Evolutionary conservation across 2,113 vertebrate species (phyloP).

Genomic region (Aphyosemion australe): DNA sequence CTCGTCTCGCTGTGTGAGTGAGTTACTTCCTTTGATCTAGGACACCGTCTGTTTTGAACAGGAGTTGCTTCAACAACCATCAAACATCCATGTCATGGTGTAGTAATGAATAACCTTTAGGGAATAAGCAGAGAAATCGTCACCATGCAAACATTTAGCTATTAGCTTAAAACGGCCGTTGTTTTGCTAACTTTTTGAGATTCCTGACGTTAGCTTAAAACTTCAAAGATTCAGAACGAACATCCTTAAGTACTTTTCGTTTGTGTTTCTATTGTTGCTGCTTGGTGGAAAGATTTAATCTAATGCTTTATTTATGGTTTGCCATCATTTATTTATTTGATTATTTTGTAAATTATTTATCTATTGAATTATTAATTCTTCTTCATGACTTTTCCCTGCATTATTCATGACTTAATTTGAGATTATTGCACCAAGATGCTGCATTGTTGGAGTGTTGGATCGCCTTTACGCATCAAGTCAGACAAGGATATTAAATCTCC

Average conservation of each 20-base stretch:
- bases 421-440: slow-evolving; percentile 98
- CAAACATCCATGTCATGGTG: too few relatives aligned
- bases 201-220: too few relatives aligned
- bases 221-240: too few relatives aligned
- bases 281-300: slow-evolving; percentile 93
- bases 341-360: slow-evolving; percentile 99
- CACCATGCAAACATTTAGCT: too few relatives aligned
- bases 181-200: too few relatives aligned
- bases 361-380: slow-evolving; percentile 99
- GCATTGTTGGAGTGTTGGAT: slow-evolving; percentile 92
- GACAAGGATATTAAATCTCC: slow-evolving; percentile 91
- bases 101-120: too few relatives aligned
- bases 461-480: slow-evolving; percentile 84
- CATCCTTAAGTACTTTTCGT: slow-evolving; percentile 74
- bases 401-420: slow-evolving; percentile 99
- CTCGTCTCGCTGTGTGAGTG: too few relatives aligned
- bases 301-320: slow-evolving; percentile 96
- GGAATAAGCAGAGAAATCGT: too few relatives aligned
- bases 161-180: too few relatives aligned
- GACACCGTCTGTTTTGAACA: too few relatives aligned
- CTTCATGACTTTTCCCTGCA: slow-evolving; percentile 95
- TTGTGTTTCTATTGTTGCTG: slow-evolving; percentile 78
- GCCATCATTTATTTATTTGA: slow-evolving; percentile 99
- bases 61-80: too few relatives aligned
- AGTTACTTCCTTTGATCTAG: too few relatives aligned